phyloP scores from a whole-genome alignment of 2,888 invertebrate species.

The Toxonevra muliebris region DNA sequence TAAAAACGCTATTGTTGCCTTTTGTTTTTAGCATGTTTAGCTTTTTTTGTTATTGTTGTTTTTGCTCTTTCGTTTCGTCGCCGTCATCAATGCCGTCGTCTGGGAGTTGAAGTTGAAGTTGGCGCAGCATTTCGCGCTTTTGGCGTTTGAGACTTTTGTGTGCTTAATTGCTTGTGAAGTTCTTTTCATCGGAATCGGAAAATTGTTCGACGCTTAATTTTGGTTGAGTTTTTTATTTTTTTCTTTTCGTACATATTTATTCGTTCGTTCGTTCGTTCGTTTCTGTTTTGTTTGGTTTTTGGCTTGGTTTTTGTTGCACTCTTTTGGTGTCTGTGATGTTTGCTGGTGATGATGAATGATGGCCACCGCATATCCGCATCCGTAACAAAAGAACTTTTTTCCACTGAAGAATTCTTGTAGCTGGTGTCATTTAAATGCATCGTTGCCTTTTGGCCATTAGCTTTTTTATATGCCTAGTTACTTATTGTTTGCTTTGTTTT shows the following conservation, averaged over 20 bases:
- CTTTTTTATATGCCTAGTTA: slow-evolving; percentile 12
- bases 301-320: background rate
- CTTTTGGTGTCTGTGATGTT: background rate
- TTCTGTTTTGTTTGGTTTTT: background rate
- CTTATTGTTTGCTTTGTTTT: slow-evolving; percentile 8
- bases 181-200: slow-evolving; percentile 55
- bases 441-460: slow-evolving; percentile 31
- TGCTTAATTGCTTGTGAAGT: slow-evolving; percentile 63
- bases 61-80: background rate
- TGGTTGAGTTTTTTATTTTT: background rate
- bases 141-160: slow-evolving; percentile 49
- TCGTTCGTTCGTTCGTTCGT: background rate
- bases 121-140: slow-evolving; percentile 31
- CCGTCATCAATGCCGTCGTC: slow-evolving; percentile 5
- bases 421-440: slow-evolving; percentile 33
- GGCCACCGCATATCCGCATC: slow-evolving; percentile 32
- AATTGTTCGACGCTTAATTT: slow-evolving; percentile 19
- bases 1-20: background rate
- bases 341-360: slow-evolving; percentile 28
- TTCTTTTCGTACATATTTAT: background rate
- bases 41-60: background rate
- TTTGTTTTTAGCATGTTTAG: background rate
- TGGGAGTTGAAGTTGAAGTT: background rate
- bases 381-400: slow-evolving; percentile 20
- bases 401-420: slow-evolving; percentile 16